Percentiles rank a stretch among this genome's conserved stretches.
These are phyloP conservation scores for Lytechinus pictus DNA, from an alignment of 35 echinoderm and acorn worm species.

Conservation along the genomic window DNA sequence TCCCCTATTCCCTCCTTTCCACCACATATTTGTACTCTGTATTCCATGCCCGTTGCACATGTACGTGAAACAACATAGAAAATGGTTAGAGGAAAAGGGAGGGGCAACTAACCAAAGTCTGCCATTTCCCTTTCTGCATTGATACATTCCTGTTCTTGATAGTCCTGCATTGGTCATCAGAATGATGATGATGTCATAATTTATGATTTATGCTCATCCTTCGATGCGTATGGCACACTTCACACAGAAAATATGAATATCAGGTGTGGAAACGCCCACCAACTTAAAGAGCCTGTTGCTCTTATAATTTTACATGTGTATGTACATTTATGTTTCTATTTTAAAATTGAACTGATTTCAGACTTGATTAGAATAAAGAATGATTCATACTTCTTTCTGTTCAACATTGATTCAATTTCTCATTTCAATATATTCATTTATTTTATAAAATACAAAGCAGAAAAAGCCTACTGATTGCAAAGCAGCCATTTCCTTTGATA, in stretches of 20 bases:
- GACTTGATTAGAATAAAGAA: too few relatives aligned
- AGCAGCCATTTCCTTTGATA: too few relatives aligned
- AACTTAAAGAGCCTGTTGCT: neutral
- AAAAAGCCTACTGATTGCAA: too few relatives aligned
- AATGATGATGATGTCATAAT: slow-evolving; percentile 1
- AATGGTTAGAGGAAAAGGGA: neutral
- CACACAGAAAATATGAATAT: neutral
- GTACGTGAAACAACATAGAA: neutral
- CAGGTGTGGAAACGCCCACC: neutral
- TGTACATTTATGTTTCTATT: too few relatives aligned
- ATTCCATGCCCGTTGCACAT: neutral
- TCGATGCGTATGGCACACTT: neutral
- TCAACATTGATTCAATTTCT: too few relatives aligned
- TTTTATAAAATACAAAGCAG: too few relatives aligned
- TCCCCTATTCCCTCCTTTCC: neutral
- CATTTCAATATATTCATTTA: too few relatives aligned
- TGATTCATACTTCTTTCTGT: too few relatives aligned
- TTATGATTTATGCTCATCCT: neutral
- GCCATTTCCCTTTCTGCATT: neutral
- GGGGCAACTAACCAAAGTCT: neutral
- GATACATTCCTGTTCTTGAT: neutral
- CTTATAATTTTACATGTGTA: too few relatives aligned
- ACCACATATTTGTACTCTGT: neutral
- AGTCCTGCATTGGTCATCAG: neutral
- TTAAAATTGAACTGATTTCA: too few relatives aligned